A percentile compares a stretch with the other conserved stretches of the same genome.
These are phyloP conservation scores for Ciconia stormi DNA, from an alignment of 2,113 vertebrate genomes.

Conservation along the genomic window DNA sequence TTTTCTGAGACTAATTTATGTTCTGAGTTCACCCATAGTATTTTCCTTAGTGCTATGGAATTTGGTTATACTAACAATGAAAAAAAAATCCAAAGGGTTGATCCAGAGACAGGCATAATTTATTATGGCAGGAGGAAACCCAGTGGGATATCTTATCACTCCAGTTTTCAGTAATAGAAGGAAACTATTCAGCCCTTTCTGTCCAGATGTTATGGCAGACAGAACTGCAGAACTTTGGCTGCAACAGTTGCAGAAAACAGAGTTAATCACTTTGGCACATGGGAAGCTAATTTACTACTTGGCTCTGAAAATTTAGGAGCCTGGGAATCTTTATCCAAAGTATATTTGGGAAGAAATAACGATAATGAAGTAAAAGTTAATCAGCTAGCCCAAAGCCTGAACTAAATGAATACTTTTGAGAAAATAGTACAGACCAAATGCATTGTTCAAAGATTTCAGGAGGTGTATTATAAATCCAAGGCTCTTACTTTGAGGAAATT, in stretches of 20 bases:
- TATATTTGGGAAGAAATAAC: background rate
- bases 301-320: background rate
- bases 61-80: background rate
- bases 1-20: conserved; percentile 29
- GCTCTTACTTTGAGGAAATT: background rate
- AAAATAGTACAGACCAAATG: background rate
- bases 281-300: background rate
- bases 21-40: background rate
- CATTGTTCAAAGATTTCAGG: background rate
- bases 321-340: background rate
- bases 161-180: background rate
- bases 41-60: background rate
- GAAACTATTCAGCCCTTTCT: background rate
- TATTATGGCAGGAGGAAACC: background rate
- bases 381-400: background rate
- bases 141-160: background rate
- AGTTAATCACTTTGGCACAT: background rate
- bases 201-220: background rate
- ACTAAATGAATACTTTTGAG: background rate
- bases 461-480: background rate
- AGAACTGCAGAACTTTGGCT: background rate
- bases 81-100: background rate
- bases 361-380: background rate
- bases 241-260: background rate
- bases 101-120: background rate